Conservation (phyloP, 2,888 invertebrate genomes). For the Pediacus dermestoides region DNA sequence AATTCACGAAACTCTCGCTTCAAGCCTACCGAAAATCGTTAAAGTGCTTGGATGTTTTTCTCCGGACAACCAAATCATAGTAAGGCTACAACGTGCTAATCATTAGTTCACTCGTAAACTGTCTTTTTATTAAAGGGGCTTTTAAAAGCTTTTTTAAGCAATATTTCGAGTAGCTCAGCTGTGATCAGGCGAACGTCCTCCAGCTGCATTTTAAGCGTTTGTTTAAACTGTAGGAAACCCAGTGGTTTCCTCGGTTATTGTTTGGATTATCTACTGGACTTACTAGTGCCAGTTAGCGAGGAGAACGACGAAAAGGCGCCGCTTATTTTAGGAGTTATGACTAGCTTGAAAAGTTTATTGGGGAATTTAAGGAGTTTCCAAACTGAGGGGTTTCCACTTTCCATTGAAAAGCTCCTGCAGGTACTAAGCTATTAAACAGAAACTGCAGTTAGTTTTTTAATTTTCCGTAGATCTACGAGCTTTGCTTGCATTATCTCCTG, state of each 20-base stretch:
- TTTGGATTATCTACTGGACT: constrained; percentile 58
- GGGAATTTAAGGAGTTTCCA: constrained; percentile 52
- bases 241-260: constrained; percentile 63
- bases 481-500: constrained; percentile 67
- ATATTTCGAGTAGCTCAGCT: constrained; percentile 63
- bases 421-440: constrained; percentile 15
- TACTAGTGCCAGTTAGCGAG: constrained; percentile 40
- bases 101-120: neutral
- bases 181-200: constrained; percentile 79
- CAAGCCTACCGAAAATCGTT: constrained; percentile 63
- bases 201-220: constrained; percentile 74
- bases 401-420: constrained; percentile 33
- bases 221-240: constrained; percentile 73
- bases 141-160: constrained; percentile 63
- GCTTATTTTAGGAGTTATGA: constrained; percentile 66
- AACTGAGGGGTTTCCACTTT: constrained; percentile 34
- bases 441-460: constrained; percentile 10
- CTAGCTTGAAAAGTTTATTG: constrained; percentile 61
- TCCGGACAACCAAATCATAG: constrained; percentile 68
- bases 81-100: constrained; percentile 23
- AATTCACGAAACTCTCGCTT: constrained; percentile 64
- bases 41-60: constrained; percentile 66
- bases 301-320: too few relatives aligned
- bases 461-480: constrained; percentile 66
- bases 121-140: constrained; percentile 53